Base-by-base conservation (phyloP, 2,797 vertebrate species). In the Anabacerthia variegaticeps region DNA sequence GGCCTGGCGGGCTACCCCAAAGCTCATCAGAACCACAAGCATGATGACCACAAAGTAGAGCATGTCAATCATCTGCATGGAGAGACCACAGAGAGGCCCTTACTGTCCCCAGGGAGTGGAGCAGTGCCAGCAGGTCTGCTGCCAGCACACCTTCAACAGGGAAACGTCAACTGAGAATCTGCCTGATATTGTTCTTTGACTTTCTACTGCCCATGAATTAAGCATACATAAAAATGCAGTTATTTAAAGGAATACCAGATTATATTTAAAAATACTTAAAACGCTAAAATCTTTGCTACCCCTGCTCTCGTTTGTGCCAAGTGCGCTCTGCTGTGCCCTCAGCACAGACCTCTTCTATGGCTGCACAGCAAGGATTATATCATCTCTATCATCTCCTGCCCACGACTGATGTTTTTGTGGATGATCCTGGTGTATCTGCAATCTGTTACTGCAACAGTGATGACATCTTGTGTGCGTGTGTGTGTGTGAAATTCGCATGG, bases 11-110 rank as follows among this genome's bases (percentile, higher is more conserved):
- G 99, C 99, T 43, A 99, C 99, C 12, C 99, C 99, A 2, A 99
- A 99, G 81, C 99, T 99, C 99, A 99, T 99, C 68, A 99, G 98
- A 46, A 99, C 99, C 85, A 99, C 99, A 88, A 99, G 97, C 99
- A 99, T 99, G 97, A 99, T 99, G 92, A 99, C 99, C 95, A 99
- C 99, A 41, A 99, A 99, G 95, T 99, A 99, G 76, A 99, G 98
- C 99, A 99, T 99, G 94, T 99, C 99, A 65, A 99, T 99, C 99
- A 99, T 99, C 99, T 99, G 98, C 30, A 81, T 0, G 68, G 71
- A 86, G 41, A 91, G 43, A 89, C 15, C 71, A 81, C 2, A 82
- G 19, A 89, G 22, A 77, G 26, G 41, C 20, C 88, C 43, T 85
- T 49, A 63, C 14, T n/a, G 55, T 63, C 46, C 46, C 13, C 34